Conservation (phyloP, 2,113 vertebrate genomes). For the Channa argus region DNA sequence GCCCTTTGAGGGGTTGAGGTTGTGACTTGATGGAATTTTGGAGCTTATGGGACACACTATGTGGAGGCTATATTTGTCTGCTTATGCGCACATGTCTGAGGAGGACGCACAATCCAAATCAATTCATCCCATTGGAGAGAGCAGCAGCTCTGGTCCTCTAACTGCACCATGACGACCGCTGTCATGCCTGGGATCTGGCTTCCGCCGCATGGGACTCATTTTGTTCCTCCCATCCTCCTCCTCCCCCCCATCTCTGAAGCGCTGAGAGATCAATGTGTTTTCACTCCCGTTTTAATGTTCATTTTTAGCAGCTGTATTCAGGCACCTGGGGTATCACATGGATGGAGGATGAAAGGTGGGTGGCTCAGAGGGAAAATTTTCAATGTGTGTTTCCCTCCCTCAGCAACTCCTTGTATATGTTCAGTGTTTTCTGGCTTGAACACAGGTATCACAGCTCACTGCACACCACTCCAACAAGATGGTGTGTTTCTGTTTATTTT, state of each 20-base stretch:
- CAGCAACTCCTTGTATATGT: constrained; percentile 12
- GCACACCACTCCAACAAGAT: constrained; percentile 20
- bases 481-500: constrained; percentile 38
- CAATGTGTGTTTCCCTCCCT: constrained; percentile 22
- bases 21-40: neutral
- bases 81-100: constrained; percentile 13
- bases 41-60: neutral
- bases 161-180: constrained; percentile 67
- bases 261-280: constrained; percentile 34
- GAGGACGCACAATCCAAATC: constrained; percentile 42
- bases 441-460: constrained; percentile 28
- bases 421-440: constrained; percentile 30
- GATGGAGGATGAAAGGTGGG: constrained; percentile 51
- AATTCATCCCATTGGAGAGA: constrained; percentile 41
- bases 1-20: neutral
- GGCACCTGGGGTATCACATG: constrained; percentile 46
- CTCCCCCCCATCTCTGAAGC: constrained; percentile 24
- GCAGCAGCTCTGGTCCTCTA: constrained; percentile 43
- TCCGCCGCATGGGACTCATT: constrained; percentile 57
- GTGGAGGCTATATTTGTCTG: constrained; percentile 10
- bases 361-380: constrained; percentile 32
- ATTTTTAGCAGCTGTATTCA: constrained; percentile 50
- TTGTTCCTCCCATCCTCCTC: constrained; percentile 37
- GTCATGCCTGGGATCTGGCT: constrained; percentile 60
- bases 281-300: constrained; percentile 43